Evolutionary conservation across 2,888 invertebrate species (phyloP), one percentile per base, ranked within the genome.

Genomic region (Branchipolynoe longqiensis): DNA sequence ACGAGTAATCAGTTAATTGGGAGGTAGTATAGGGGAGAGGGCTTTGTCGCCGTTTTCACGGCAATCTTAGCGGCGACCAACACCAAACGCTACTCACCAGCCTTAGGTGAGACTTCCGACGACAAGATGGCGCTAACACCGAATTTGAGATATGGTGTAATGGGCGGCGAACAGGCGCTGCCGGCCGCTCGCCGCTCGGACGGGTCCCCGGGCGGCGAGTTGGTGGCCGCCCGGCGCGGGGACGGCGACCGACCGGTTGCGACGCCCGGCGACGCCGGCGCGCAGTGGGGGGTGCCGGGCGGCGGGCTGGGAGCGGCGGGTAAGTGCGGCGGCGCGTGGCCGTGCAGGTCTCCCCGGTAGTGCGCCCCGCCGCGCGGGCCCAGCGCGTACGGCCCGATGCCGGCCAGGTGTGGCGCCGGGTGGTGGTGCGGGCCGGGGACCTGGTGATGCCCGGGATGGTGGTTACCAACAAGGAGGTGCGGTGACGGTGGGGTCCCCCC

Each of bases 121-220:
- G 92, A 92, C 31, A 92, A 87, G 58, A 92, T 92, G 62, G 92
- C 92, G 86, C 89, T 92, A 56, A 92, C 91, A 12, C 92, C 92
- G 85, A 92, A 92, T 86, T 92, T 92, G 6, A 92, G 89, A 87
- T 90, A 91, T 8, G 92, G 92, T 25, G 91, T 89, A 14, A 22
- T 31, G 59, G 81, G 64, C 41, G 40, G 81, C 8, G 48, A 48
- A 48, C 54, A 1, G 54, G 28, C 81, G 48, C 36, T 38, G 69
- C 58, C 41, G 41, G 36, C 62, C 62, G 58, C 40, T 40, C 81
- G 33, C 33, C 81, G 48, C 48, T n/a, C 62, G 31, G 58, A 38
- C 41, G 33, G 0, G 41, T 33, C 41, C 28, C 36, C 33, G 25
- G 64, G 12, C 48, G 83, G 48, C 33, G 69, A 22, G 40, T 25